A percentile compares a stretch with the other conserved stretches of the same genome.
phyloP scores from a whole-genome alignment of 2,797 vertebrate species.

The Zalophus californianus region DNA sequence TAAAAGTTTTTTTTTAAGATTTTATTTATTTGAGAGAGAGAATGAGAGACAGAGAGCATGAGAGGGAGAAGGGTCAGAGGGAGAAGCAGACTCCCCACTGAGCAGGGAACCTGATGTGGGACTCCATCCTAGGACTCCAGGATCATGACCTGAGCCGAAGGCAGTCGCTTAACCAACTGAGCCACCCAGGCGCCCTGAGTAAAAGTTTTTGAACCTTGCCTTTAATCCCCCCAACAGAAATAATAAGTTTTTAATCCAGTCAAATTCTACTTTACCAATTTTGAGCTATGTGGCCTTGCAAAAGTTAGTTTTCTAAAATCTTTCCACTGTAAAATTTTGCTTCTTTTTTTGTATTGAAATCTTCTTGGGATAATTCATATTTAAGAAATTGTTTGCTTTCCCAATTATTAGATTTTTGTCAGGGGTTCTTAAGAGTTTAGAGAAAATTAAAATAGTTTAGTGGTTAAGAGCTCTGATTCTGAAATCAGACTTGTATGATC shows the following conservation, averaged over 20 bases:
- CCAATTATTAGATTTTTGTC: conserved; percentile 15
- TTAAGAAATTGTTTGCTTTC: neutral
- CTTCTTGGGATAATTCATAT: neutral
- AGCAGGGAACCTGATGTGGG: too few species aligned
- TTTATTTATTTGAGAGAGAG: too few species aligned
- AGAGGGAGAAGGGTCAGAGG: too few species aligned
- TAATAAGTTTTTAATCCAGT: neutral
- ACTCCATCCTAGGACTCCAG: too few species aligned
- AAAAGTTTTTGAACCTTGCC: neutral
- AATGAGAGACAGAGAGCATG: too few species aligned
- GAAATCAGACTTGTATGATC: neutral
- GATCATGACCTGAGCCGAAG: too few species aligned
- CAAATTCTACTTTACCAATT: neutral
- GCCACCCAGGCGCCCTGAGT: neutral
- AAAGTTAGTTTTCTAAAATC: neutral
- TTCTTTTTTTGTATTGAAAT: conserved; percentile 46
- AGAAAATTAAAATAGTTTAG: conserved; percentile 30
- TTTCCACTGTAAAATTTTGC: neutral
- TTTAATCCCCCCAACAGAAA: neutral
- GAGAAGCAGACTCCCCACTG: too few species aligned
- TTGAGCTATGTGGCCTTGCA: neutral
- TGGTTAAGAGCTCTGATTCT: conserved; percentile 31
- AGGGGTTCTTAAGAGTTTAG: neutral
- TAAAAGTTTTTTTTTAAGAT: neutral
- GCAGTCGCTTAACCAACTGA: too few species aligned